Percentiles rank a stretch among this genome's conserved stretches.
phyloP scores from a whole-genome alignment of 2,888 invertebrate species.

The Sympetrum striolatum region DNA sequence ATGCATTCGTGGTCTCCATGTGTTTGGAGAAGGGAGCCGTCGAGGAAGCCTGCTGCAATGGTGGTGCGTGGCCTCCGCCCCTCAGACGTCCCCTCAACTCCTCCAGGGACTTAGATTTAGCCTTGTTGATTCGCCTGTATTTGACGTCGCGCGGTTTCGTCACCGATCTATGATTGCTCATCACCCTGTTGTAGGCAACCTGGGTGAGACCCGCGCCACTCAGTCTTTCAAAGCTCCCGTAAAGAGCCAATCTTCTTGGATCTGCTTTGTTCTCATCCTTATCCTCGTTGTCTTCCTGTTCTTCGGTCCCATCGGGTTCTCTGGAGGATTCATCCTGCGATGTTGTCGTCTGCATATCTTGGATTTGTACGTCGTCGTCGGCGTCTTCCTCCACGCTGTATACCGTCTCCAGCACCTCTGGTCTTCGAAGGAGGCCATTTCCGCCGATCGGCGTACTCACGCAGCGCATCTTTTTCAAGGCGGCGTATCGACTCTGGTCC shows the following conservation, averaged over 20 bases:
- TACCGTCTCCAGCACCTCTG: constrained; percentile 64
- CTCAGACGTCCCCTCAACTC: constrained; percentile 81
- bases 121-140: constrained; percentile 89
- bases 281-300: constrained; percentile 65
- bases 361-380: constrained; percentile 68
- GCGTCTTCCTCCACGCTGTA: constrained; percentile 88
- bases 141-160: constrained; percentile 91
- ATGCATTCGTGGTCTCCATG: constrained; percentile 16
- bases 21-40: constrained; percentile 17
- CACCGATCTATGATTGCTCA: constrained; percentile 89
- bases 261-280: constrained; percentile 65
- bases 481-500: constrained; percentile 59
- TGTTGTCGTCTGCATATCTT: constrained; percentile 64
- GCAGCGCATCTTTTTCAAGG: constrained; percentile 17
- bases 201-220: constrained; percentile 50
- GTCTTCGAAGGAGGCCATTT: constrained; percentile 79
- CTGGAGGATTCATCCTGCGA: neutral
- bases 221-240: constrained; percentile 61
- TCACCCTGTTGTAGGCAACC: constrained; percentile 78
- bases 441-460: constrained; percentile 60
- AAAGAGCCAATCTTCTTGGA: constrained; percentile 56
- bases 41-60: neutral
- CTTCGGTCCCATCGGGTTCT: neutral
- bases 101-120: constrained; percentile 87
- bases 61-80: constrained; percentile 49